Evolutionary conservation across 2,113 vertebrate genomes (phyloP), one percentile per base, ranked within the genome.

Genomic region (Crotalus horridus): DNA sequence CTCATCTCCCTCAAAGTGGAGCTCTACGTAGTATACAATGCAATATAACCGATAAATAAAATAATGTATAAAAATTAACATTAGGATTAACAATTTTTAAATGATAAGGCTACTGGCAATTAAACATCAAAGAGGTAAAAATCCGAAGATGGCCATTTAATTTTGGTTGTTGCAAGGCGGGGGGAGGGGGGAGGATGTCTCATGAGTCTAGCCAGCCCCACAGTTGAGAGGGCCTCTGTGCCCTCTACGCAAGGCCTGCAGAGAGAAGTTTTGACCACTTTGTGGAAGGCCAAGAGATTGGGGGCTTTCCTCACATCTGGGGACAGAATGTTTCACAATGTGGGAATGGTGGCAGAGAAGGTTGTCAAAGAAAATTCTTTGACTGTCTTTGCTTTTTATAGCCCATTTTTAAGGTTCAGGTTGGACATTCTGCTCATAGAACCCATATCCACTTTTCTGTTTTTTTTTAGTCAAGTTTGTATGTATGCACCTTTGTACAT

Each of bases 181-280:
- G 11, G 26, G 10, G 48, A 0, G 26, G 10, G 1, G 48, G 10
- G 26, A 29, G 26, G 11, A 4, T 0, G 0, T 64, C 61, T n/a
- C 29, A 64, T n/a, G 61, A n/a, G 61, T n/a, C 29, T 64, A 64
- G 11, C 29, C 26, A 64, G 61, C 29, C 26, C 26, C 61, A 64
- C 61, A 64, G 61, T n/a, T 69, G 61, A 69, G 61, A 13, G 61
- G 61, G 4, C 29, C 61, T 64, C 61, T 64, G 12, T 64, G 29
- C 12, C 11, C 29, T n/a, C 29, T 4, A 15, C 0, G 29, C 61
- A 69, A 69, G 29, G 29, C 61, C 29, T 29, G 2, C 26, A n/a
- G 11, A 69, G 29, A 4, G 29, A 69, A n/a, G 61, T n/a, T 69
- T 69, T 69, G 29, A 69, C 4, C 61, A 64, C 21, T 58, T 21